These are phyloP conservation scores for Cephus cinctus DNA, from an alignment of 1,140 invertebrate genomes.

Conservation along the genomic window DNA sequence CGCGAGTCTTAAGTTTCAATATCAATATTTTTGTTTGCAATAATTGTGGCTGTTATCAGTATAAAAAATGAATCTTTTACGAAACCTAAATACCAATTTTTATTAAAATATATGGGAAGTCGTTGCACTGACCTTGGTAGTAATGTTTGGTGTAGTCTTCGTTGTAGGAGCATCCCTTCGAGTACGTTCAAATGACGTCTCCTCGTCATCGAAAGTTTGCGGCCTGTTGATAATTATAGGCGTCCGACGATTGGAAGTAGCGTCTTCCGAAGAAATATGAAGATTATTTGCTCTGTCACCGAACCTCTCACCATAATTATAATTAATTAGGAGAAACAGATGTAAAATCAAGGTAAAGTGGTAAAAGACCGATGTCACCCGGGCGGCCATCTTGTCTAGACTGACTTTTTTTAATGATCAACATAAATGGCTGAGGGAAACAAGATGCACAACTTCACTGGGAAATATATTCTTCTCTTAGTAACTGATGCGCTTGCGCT, in stretches of 20 bases:
- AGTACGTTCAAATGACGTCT: conserved; percentile 32
- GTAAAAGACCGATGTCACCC: conserved; percentile 37
- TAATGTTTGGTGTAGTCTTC: conserved; percentile 32
- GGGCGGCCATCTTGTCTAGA: conserved; percentile 51
- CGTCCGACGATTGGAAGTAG: conserved; percentile 7
- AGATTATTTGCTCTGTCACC: conserved; percentile 32
- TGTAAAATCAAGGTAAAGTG: conserved; percentile 32
- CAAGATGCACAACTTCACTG: background rate
- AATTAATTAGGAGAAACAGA: conserved; percentile 33
- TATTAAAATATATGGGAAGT: background rate
- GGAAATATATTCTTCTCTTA: background rate
- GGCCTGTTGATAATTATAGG: conserved; percentile 30
- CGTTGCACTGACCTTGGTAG: conserved; percentile 32
- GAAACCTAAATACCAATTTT: no score
- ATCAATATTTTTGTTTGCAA: no score
- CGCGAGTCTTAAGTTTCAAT: no score
- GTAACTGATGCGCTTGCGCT: no score
- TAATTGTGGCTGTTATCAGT: no score
- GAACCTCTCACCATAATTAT: conserved; percentile 32
- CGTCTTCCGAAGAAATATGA: conserved; percentile 22
- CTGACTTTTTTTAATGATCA: conserved; percentile 36
- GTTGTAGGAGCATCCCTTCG: conserved; percentile 23
- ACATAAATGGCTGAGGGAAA: no score
- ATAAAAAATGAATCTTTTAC: no score
- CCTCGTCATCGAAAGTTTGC: conserved; percentile 15